Conservation (phyloP, 2,797 vertebrate species). For the Intellagama lesueurii region DNA sequence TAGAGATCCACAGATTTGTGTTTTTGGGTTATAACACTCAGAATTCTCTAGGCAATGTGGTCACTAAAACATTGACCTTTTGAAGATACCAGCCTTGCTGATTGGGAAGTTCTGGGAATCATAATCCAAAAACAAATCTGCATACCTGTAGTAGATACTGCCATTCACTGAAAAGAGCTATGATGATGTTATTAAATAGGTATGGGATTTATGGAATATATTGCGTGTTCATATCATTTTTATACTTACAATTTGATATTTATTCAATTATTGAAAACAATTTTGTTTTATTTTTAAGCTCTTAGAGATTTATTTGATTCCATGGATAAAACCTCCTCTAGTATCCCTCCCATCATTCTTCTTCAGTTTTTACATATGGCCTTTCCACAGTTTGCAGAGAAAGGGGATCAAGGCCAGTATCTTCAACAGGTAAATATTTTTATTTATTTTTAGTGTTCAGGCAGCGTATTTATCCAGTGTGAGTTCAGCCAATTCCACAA, state of each 20-base stretch:
- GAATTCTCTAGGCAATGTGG: too few species aligned
- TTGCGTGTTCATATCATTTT: constrained; percentile 43
- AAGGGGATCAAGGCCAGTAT: constrained; percentile 98
- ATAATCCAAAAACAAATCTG: not conserved
- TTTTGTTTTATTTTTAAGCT: constrained; percentile 83
- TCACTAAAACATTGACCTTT: too few species aligned
- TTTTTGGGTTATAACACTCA: too few species aligned
- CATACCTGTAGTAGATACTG: too few species aligned
- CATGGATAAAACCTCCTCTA: constrained; percentile 99
- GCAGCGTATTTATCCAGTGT: not conserved
- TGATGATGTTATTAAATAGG: not conserved
- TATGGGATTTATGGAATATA: not conserved
- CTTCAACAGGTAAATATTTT: constrained; percentile 90
- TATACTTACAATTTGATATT: constrained; percentile 43
- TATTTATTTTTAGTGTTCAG: not conserved
- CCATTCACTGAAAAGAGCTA: not conserved
- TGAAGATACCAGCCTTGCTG: too few species aligned
- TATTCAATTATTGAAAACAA: constrained; percentile 67
- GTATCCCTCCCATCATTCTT: constrained; percentile 97
- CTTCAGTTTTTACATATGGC: constrained; percentile 99
- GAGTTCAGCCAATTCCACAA: not conserved
- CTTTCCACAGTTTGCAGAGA: constrained; percentile 99
- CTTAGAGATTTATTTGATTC: constrained; percentile 98
- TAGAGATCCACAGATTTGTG: too few species aligned
- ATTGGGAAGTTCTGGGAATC: too few species aligned